Evolutionary conservation across 2,797 vertebrate genomes (phyloP), one percentile per base, ranked within the genome.

Genomic region (Gadopsis bispinosus): DNA sequence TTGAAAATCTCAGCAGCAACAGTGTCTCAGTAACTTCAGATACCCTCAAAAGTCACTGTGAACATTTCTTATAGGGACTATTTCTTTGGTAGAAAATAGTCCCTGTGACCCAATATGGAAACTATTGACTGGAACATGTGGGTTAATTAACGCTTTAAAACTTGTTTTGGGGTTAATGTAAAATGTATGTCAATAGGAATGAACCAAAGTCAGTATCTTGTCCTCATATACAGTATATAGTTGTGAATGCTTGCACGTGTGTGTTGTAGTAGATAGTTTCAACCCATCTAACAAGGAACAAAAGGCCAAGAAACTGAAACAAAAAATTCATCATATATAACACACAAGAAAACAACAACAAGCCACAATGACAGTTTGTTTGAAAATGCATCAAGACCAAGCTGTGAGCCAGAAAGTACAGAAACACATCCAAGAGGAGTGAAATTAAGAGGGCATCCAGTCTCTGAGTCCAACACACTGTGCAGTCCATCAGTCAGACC

Each of bases 401-500:
- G 22, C 33, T 69, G 47, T n/a, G 51, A 79, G 39, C 11, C 45
- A 64, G 12, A 60, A 48, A 35, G 17, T 17, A 14, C 31, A 7
- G 73, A 63, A 35, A 47, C 17, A 10, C n/a, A 14, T 8, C 20
- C 3, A 22, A 6, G n/a, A 43, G 31, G 37, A 62, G n/a, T 37
- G 73, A 41, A 48, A 68, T 11, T 50, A 76, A 71, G 58, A 73
- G n/a, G 69, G 64, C 19, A 54, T 68, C 4, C 51, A 22, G 56
- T 41, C 35, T 71, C 26, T 20, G 31, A 53, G 39, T 55, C 47
- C 72, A 61, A 31, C 39, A 48, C 4, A 6, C 43, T 7, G 29
- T 53, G 6, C 64, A 74, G 71, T 33, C 65, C 53, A 68, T 75
- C 70, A 75, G 69, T 26, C 73, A 75, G 51, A 65, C 5, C 58